Percentiles rank a stretch among this genome's conserved stretches.
phyloP scores from a whole-genome alignment of 2,797 vertebrate species.

The Chelonia mydas region DNA sequence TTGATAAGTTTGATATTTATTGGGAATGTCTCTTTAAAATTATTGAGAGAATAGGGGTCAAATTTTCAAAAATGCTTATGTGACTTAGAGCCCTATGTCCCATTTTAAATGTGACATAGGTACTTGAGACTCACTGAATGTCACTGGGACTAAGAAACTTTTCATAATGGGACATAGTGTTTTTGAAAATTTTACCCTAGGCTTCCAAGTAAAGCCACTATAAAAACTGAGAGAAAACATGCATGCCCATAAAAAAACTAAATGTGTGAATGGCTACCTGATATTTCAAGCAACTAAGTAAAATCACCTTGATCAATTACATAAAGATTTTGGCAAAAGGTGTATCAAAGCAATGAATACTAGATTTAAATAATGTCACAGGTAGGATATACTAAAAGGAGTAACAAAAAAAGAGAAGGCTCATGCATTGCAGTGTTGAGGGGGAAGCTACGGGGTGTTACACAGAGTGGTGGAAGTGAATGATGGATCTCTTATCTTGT shows the following conservation, averaged over 20 bases:
- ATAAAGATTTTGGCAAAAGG: not conserved
- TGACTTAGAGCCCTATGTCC: not conserved
- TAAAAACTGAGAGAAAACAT: not conserved
- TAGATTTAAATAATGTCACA: not conserved
- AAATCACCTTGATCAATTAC: not conserved
- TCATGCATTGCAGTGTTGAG: not conserved
- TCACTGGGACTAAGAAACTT: not conserved
- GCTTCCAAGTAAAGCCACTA: not conserved
- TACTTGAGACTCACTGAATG: not conserved
- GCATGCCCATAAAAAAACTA: not conserved
- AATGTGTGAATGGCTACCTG: not conserved
- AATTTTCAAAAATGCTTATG: not conserved
- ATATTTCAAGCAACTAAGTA: not conserved
- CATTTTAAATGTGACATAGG: not conserved
- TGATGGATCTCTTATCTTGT: not conserved
- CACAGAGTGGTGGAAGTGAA: not conserved
- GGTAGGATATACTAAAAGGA: not conserved
- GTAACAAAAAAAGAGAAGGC: not conserved
- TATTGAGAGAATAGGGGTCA: not conserved
- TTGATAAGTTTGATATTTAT: not conserved
- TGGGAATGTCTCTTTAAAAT: not conserved
- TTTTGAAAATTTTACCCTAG: not conserved
- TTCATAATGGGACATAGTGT: not conserved
- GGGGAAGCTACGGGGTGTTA: not conserved
- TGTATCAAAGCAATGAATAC: not conserved